Percentiles rank a stretch among this genome's conserved stretches.
phyloP scores from a whole-genome alignment of 2,797 vertebrate genomes.

The Salmo trutta region DNA sequence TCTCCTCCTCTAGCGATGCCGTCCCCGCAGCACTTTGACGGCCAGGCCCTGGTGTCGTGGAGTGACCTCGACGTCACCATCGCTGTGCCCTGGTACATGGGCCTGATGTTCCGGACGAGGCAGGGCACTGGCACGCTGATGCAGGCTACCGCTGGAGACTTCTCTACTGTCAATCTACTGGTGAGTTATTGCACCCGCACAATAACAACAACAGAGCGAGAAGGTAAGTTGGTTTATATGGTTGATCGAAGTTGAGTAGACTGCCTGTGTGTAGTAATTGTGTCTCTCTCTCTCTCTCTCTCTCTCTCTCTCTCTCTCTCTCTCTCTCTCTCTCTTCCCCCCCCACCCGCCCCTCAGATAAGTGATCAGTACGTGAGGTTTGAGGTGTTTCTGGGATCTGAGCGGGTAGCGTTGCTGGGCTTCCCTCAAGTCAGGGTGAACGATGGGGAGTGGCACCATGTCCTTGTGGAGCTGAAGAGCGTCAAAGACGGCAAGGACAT shows the following conservation, averaged over 20 bases:
- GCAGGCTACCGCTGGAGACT: conserved; percentile 84
- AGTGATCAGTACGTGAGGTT: conserved; percentile 81
- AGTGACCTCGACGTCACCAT: conserved; percentile 88
- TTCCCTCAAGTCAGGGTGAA: conserved; percentile 84
- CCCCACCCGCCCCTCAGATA: conserved; percentile 71
- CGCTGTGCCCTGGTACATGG: conserved; percentile 94
- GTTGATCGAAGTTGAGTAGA: no score
- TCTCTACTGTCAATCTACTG: conserved; percentile 90
- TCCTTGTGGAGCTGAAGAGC: conserved; percentile 89
- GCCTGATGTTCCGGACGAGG: conserved; percentile 96
- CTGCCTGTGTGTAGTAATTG: no score
- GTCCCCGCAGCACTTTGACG: conserved; percentile 89
- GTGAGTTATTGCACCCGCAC: conserved; percentile 66
- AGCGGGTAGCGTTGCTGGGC: conserved; percentile 75
- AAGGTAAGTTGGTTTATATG: no score
- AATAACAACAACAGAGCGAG: not conserved
- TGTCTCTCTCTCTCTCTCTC: no score
- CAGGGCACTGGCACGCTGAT: conserved; percentile 85
- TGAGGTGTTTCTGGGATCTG: conserved; percentile 81
- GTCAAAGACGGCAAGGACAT: conserved; percentile 93
- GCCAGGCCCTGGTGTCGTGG: conserved; percentile 88
- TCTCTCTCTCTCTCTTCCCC: not conserved
- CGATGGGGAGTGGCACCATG: conserved; percentile 95
- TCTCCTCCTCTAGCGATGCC: conserved; percentile 82
- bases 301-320: not conserved